Evolutionary conservation across 2,888 invertebrate genomes (phyloP), one percentile per base, ranked within the genome.

Genomic region (Stomorhina lunata): DNA sequence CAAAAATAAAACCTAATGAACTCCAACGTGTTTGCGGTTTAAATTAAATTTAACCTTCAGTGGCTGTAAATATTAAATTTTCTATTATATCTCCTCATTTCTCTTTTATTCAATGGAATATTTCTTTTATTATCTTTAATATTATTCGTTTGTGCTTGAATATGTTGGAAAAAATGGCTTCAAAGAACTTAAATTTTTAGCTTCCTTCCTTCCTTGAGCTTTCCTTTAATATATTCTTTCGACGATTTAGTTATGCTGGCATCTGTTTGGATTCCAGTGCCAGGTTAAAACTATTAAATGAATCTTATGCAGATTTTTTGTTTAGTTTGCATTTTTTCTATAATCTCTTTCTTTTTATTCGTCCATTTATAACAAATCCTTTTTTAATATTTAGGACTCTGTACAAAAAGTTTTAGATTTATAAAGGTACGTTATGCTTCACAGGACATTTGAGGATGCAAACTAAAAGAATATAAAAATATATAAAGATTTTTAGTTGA

Each of bases 261-360:
- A 37, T 66, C 29, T 72, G 66, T 17, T 27, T 32, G 53, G 61
- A 69, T 17, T 65, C 40, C 40, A 66, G 72, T 50, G 59, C 59
- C 72, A 72, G 72, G 65, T 50, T 72, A 45, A 43, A 72, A 43
- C 50, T 68, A 73, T 80, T 68, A 68, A 72, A 72, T 59, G 6
- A n/a, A 59, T 59, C 59, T 73, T 80, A 68, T 73, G 66, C 57
- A 73, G 57, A 66, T 66, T 72, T 72, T 32, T 50, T 37, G 37
- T 43, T 50, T 25, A 40, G 3, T 59, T 68, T 76, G 22, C 12
- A 10, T 17, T 61, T 69, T 66, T 27, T n/a, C 5, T 57, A 27
- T 57, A 20, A 34, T 10, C 9, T 45, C 0, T 9, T 27, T 34
- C 7, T 17, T 2, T 53, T 12, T 10, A 1, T 15, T 43, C 43